phyloP scores from a whole-genome alignment of 2,113 vertebrate genomes.

The Hystrix brachyura region DNA sequence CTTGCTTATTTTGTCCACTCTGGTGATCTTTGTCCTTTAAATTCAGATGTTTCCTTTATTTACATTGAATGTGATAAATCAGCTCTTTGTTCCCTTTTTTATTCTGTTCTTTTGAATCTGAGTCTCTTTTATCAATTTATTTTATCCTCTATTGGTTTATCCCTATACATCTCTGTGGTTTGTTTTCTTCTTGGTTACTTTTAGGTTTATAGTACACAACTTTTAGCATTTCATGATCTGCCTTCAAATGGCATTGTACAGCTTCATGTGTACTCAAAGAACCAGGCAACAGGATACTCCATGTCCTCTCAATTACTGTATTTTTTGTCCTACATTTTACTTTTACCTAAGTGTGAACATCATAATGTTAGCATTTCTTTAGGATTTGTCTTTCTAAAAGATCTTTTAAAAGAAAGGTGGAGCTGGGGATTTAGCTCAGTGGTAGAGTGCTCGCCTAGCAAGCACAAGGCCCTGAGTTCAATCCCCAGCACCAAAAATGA shows the following conservation, averaged over 20 bases:
- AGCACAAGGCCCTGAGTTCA: too few species aligned
- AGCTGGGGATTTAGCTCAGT: too few species aligned
- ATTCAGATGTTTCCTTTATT: not conserved
- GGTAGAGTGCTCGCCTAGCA: too few species aligned
- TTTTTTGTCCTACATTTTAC: not conserved
- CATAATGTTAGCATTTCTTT: not conserved
- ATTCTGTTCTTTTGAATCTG: not conserved
- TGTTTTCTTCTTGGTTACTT: not conserved
- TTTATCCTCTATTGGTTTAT: not conserved
- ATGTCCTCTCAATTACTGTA: not conserved
- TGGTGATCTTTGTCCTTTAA: not conserved
- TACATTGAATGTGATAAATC: not conserved
- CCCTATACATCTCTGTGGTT: not conserved
- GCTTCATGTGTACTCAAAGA: not conserved
- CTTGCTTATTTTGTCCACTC: not conserved
- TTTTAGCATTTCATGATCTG: not conserved
- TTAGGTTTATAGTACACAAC: not conserved
- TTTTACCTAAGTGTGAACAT: not conserved
- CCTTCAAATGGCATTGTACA: not conserved
- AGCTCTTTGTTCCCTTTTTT: not conserved
- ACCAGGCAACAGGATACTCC: not conserved
- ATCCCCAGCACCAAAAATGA: too few species aligned
- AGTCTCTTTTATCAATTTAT: conserved; percentile 19
- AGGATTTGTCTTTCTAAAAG: not conserved
- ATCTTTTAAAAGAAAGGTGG: not conserved